Conservation (phyloP, 2,888 invertebrate genomes). For the Psococerastis gibbosa region DNA sequence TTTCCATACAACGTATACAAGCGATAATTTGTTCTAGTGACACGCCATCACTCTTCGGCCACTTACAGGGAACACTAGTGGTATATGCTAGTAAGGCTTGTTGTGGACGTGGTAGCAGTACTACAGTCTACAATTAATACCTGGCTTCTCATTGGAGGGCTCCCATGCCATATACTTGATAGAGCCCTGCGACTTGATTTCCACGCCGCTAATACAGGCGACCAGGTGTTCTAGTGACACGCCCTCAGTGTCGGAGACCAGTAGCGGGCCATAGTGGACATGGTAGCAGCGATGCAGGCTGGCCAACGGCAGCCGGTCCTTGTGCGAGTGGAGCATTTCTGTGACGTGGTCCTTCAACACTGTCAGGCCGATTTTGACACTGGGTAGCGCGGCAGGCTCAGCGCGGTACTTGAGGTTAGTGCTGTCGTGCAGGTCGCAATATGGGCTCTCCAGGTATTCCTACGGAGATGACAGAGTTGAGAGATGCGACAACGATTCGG, state of each 20-base stretch:
- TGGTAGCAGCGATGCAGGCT: constrained; percentile 70
- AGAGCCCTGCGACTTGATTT: constrained; percentile 31
- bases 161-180: constrained; percentile 34
- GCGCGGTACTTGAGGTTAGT: constrained; percentile 29
- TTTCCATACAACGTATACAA: too few relatives aligned
- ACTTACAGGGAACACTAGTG: too few relatives aligned
- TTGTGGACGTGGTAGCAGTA: too few relatives aligned
- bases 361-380: constrained; percentile 36
- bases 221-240: constrained; percentile 81
- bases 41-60: too few relatives aligned
- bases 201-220: constrained; percentile 59
- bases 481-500: too few relatives aligned
- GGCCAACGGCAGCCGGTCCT: constrained; percentile 55
- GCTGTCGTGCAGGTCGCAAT: constrained; percentile 31
- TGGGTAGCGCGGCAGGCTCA: constrained; percentile 42
- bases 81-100: too few relatives aligned
- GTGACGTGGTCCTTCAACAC: constrained; percentile 44
- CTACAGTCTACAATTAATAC: too few relatives aligned
- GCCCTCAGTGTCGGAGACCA: constrained; percentile 41
- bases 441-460: constrained; percentile 22
- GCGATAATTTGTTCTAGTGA: too few relatives aligned
- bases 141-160: constrained; percentile 9
- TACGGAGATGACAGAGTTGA: too few relatives aligned
- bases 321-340: constrained; percentile 48
- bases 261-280: constrained; percentile 42